A percentile compares a stretch with the other conserved stretches of the same genome.
phyloP scores from a whole-genome alignment of 2,113 vertebrate genomes.

The Lycocorax pyrrhopterus region DNA sequence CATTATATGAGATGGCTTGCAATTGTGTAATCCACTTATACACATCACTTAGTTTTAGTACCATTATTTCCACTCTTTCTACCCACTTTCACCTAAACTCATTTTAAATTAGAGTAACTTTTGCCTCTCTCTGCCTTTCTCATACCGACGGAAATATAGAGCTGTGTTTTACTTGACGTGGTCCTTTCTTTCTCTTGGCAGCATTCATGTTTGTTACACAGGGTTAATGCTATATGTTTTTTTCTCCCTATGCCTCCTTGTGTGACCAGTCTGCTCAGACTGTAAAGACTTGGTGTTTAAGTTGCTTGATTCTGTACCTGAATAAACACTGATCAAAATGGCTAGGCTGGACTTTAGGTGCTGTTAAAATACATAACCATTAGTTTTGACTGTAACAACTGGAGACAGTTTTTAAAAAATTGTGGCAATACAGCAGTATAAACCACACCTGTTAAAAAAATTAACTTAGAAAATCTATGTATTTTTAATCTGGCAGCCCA shows the following conservation, averaged over 20 bases:
- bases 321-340: not conserved
- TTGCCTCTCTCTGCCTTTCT: not conserved
- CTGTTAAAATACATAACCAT: not conserved
- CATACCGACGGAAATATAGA: not conserved
- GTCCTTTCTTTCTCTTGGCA: not conserved
- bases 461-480: not conserved
- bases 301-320: not conserved
- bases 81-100: not conserved
- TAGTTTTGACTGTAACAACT: not conserved
- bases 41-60: not conserved
- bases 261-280: not conserved
- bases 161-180: not conserved
- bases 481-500: constrained; percentile 74
- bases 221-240: not conserved
- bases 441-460: not conserved
- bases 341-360: not conserved
- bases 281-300: not conserved
- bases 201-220: not conserved
- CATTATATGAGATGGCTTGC: not conserved
- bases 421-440: not conserved
- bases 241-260: not conserved
- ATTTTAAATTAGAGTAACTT: not conserved
- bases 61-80: not conserved
- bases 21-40: not conserved
- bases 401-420: not conserved